Conservation (phyloP, 35 echinoderm and acorn worm species). For the Anneissia japonica region DNA sequence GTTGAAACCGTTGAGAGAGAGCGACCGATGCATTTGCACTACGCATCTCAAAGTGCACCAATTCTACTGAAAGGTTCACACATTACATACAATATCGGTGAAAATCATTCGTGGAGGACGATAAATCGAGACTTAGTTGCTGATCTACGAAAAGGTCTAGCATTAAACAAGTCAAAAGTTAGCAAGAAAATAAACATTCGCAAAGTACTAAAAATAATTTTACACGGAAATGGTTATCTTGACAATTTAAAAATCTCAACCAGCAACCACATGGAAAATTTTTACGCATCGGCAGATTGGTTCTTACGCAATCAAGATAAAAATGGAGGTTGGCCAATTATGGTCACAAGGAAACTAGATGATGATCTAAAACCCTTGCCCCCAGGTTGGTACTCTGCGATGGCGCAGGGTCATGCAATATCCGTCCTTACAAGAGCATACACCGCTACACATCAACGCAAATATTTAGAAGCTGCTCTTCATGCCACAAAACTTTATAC, state of each 20-base stretch:
- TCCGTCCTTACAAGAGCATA: constrained; percentile 65
- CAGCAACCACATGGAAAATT: constrained; percentile 71
- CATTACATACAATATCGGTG: constrained; percentile 61
- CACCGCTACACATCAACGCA: constrained; percentile 27
- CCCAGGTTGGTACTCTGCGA: constrained; percentile 81
- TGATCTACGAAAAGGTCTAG: constrained; percentile 67
- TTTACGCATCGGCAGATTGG: constrained; percentile 75
- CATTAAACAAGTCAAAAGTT: constrained; percentile 18
- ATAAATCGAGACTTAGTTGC: constrained; percentile 63
- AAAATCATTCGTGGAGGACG: constrained; percentile 43
- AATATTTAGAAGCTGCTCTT: constrained; percentile 58
- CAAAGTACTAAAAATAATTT: constrained; percentile 47
- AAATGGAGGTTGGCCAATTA: constrained; percentile 77
- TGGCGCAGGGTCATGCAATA: constrained; percentile 92
- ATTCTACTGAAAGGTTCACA: constrained; percentile 28
- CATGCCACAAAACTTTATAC: constrained; percentile 54
- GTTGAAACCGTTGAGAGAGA: constrained; percentile 54
- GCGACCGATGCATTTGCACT: constrained; percentile 38
- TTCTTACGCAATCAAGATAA: constrained; percentile 64
- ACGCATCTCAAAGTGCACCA: constrained; percentile 27
- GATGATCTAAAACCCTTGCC: constrained; percentile 49
- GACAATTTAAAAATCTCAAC: constrained; percentile 66
- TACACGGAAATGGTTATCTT: constrained; percentile 61
- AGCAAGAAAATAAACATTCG: constrained; percentile 35
- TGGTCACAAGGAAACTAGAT: constrained; percentile 46